Evolutionary conservation across 30 jellyfish, hydroid and myxozoan genomes (phyloP).

Genomic region (Cassiopea andromeda): DNA sequence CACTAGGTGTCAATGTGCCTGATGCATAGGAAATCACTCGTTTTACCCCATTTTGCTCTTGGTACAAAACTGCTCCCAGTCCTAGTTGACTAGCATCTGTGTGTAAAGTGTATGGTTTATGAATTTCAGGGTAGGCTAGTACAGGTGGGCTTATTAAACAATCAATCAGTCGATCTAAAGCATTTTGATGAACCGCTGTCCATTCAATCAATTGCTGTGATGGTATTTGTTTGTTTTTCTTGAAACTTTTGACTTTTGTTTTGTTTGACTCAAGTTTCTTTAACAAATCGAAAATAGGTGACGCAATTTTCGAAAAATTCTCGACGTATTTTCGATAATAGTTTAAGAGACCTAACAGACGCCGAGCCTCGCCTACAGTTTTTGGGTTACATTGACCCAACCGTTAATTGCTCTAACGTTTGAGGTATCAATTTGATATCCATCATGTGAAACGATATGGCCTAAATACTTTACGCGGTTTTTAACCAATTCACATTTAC

Average conservation of each 20-base stretch:
- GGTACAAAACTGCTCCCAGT: too few relatives aligned
- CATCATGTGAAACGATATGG: slow-evolving; percentile 22
- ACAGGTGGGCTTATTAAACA: too few relatives aligned
- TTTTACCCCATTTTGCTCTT: too few relatives aligned
- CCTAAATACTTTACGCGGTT: slow-evolving; percentile 44
- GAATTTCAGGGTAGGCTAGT: too few relatives aligned
- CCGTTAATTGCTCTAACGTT: slow-evolving; percentile 17
- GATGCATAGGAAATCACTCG: too few relatives aligned
- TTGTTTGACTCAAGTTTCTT: neutral
- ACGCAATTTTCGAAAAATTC: neutral
- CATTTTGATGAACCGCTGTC: neutral
- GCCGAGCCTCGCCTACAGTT: neutral
- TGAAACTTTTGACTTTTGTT: neutral
- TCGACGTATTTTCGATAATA: neutral
- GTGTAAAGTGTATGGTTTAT: too few relatives aligned
- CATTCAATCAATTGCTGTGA: neutral
- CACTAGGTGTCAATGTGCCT: too few relatives aligned
- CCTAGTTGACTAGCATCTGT: too few relatives aligned
- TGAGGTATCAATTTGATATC: slow-evolving; percentile 44
- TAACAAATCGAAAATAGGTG: neutral
- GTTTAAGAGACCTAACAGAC: neutral
- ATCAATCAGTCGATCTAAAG: too few relatives aligned
- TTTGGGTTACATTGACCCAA: slow-evolving; percentile 5
- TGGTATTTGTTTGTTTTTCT: neutral
- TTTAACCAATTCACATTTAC: slow-evolving; percentile 29